These are phyloP conservation scores for Pandemis cinnamomeana DNA, from an alignment of 2,888 invertebrate genomes.

Conservation along the genomic window DNA sequence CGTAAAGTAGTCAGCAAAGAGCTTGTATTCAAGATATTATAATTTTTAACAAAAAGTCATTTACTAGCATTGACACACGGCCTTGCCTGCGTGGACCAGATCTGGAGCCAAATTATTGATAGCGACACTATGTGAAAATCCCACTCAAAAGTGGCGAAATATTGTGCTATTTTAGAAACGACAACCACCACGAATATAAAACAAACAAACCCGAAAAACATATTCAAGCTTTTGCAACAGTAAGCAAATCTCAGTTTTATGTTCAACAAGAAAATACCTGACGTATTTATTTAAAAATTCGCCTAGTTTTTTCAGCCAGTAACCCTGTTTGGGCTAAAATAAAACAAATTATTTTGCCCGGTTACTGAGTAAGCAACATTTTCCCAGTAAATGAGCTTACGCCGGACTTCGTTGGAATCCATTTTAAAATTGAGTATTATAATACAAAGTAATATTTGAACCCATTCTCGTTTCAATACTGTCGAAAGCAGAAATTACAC, in stretches of 20 bases:
- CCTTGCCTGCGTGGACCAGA: too few relatives aligned
- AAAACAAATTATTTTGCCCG: conserved; percentile 17
- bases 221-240: background rate
- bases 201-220: background rate
- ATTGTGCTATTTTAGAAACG: too few relatives aligned
- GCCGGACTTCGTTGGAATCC: background rate
- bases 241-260: background rate
- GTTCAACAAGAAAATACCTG: background rate
- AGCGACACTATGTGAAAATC: too few relatives aligned
- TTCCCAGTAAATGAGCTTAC: background rate
- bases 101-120: too few relatives aligned
- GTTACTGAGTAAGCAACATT: conserved; percentile 6
- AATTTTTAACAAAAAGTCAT: too few relatives aligned
- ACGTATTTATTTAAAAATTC: background rate
- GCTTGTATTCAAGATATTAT: too few relatives aligned
- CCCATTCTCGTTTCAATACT: background rate
- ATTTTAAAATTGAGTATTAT: conserved; percentile 8
- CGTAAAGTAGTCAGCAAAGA: too few relatives aligned
- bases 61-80: too few relatives aligned
- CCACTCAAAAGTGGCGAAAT: too few relatives aligned
- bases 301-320: background rate
- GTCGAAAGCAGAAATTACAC: conserved; percentile 6
- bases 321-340: background rate
- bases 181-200: too few relatives aligned
- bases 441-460: conserved; percentile 3